phyloP scores from a whole-genome alignment of 1,140 invertebrate genomes.

The Bacillus rossius region DNA sequence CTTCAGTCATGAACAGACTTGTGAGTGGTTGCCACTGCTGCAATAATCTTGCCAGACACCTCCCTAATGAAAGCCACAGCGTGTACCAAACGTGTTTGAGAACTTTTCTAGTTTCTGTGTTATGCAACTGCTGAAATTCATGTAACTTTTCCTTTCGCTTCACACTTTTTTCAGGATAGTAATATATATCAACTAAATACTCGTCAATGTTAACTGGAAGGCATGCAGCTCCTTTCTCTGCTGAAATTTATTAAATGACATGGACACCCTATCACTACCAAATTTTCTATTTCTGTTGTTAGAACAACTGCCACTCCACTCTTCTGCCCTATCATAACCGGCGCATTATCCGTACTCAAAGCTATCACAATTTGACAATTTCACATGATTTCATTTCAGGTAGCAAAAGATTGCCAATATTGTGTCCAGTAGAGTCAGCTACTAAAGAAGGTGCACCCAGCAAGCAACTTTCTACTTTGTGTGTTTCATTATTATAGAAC shows the following conservation, averaged over 20 bases:
- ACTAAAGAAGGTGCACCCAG: neutral
- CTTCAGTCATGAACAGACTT: neutral
- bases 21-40: neutral
- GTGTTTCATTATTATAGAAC: neutral
- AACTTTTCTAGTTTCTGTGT: neutral
- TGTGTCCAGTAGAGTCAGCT: neutral
- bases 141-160: neutral
- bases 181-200: neutral
- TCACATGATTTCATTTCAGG: neutral
- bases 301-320: slow-evolving; percentile 1
- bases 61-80: neutral
- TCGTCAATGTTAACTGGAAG: slow-evolving; percentile 1
- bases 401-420: too few species aligned
- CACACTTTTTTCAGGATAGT: slow-evolving; percentile 5
- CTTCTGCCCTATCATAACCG: slow-evolving; percentile 1
- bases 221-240: neutral
- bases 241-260: neutral
- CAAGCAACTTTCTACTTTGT: neutral
- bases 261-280: neutral
- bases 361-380: neutral
- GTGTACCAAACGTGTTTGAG: neutral
- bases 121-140: neutral
- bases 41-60: neutral
- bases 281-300: neutral
- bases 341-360: neutral